Evolutionary conservation across 2,888 invertebrate genomes (phyloP), one percentile per base, ranked within the genome.

Genomic region (Liposcelis brunnea): DNA sequence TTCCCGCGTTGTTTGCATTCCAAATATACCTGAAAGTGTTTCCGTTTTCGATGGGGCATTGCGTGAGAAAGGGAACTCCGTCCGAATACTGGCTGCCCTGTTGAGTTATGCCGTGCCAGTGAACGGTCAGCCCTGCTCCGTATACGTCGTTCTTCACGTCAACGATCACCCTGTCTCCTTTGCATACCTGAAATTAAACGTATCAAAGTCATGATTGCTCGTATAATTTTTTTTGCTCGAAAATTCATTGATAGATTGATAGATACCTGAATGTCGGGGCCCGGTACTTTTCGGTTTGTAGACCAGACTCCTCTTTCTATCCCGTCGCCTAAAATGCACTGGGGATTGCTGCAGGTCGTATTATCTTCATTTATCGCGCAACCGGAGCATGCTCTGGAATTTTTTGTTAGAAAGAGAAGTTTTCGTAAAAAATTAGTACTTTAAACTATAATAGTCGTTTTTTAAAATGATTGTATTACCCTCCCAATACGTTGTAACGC

Each of bases 401-500:
- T 4, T 6, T 26, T 26, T 4, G 26, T 6, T 6, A 4, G 46
- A 46, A 26, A 42, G 43, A 43, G 26, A 36, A 14, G 8, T 26
- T 8, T 6, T 26, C 26, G n/a, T n/a, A n/a, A n/a, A n/a, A n/a
- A n/a, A n/a, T n/a, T n/a, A n/a, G n/a, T n/a, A n/a, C n/a, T n/a
- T n/a, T n/a, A n/a, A n/a, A n/a, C n/a, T n/a, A n/a, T n/a, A n/a
- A n/a, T n/a, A n/a, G n/a, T n/a, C n/a, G n/a, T n/a, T n/a, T n/a
- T n/a, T n/a, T n/a, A n/a, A n/a, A n/a, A n/a, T n/a, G n/a, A n/a
- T n/a, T n/a, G n/a, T n/a, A n/a, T n/a, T 70, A 86, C 86, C 85
- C 86, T 71, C 86, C 86, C 53, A 87, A 72, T 43, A 86, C 86
- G 16, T 83, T 86, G 65, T 89, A 90, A 55, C 79, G 74, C 60